Evolutionary conservation across 1,140 invertebrate species (phyloP).

Genomic region (Apocrypta bakeri): DNA sequence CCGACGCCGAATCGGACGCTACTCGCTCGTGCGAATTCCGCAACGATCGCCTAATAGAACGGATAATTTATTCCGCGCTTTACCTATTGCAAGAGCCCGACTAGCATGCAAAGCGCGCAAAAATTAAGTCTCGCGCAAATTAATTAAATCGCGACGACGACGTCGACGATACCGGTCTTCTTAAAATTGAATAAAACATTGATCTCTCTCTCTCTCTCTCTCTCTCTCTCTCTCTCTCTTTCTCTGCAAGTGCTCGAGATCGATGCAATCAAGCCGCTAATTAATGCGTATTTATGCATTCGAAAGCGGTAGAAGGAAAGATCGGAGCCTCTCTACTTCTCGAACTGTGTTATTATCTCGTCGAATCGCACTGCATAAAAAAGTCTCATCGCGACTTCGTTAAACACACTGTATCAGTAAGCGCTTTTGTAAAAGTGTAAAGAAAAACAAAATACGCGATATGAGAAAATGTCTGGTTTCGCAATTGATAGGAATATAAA

Average conservation of each 20-base stretch:
- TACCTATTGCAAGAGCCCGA: not conserved
- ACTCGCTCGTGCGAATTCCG: slow-evolving; percentile 18
- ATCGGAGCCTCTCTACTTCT: not conserved
- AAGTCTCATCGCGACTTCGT: not conserved
- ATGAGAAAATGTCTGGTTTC: not conserved
- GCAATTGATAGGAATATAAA: not conserved
- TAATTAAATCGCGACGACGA: slow-evolving; percentile 23
- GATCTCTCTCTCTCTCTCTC: not conserved
- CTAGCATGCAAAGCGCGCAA: slow-evolving; percentile 17
- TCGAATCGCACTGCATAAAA: not conserved
- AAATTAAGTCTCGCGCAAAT: slow-evolving; percentile 36
- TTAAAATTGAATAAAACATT: slow-evolving; percentile 47
- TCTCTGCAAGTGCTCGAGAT: slow-evolving; percentile 1
- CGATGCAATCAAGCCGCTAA: slow-evolving; percentile 35
- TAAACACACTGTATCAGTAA: not conserved
- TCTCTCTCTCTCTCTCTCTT: not conserved
- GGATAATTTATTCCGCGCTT: slow-evolving; percentile 37
- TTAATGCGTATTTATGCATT: slow-evolving; percentile 42
- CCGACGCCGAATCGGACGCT: not conserved
- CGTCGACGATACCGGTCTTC: not conserved
- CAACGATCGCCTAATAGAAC: slow-evolving; percentile 24
- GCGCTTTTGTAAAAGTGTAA: too few relatives aligned
- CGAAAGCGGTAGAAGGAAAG: not conserved
- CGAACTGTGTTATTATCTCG: not conserved
- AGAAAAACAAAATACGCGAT: too few relatives aligned